Conservation (phyloP, 2,888 invertebrate genomes). For the Theretra japonica region DNA sequence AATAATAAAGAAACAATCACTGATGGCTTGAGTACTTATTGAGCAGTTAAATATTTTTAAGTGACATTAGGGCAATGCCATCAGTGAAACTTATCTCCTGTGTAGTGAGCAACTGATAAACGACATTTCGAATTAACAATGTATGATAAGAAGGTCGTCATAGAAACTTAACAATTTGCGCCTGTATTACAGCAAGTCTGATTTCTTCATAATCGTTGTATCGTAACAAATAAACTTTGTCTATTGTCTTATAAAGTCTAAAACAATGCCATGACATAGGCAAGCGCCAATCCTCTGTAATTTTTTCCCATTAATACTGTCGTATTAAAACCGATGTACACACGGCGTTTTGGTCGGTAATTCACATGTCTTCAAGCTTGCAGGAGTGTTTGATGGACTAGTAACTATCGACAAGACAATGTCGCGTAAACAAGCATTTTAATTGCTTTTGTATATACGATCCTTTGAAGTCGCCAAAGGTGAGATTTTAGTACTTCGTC, state of each 20-base stretch:
- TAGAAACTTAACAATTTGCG: no score
- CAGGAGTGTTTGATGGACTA: constrained; percentile 42
- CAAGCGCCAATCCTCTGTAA: constrained; percentile 31
- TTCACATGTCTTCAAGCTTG: constrained; percentile 45
- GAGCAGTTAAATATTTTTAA: no score
- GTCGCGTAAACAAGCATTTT: constrained; percentile 37
- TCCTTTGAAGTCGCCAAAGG: constrained; percentile 30
- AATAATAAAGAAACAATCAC: no score
- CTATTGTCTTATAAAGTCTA: constrained; percentile 4
- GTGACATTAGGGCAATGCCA: no score
- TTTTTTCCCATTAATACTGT: constrained; percentile 35
- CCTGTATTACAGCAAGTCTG: no score
- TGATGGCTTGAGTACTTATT: no score
- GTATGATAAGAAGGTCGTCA: no score
- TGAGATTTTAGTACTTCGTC: constrained; percentile 20
- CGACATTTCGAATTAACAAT: no score
- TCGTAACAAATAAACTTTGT: background rate
- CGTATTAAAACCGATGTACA: constrained; percentile 39
- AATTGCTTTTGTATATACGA: constrained; percentile 27
- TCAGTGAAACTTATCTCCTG: no score
- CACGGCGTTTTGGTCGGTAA: constrained; percentile 47
- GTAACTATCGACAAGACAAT: constrained; percentile 44
- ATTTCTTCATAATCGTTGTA: background rate
- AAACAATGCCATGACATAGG: constrained; percentile 9
- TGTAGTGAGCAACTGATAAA: no score